phyloP scores from a whole-genome alignment of 1,140 invertebrate genomes.

The Chionoecetes opilio region DNA sequence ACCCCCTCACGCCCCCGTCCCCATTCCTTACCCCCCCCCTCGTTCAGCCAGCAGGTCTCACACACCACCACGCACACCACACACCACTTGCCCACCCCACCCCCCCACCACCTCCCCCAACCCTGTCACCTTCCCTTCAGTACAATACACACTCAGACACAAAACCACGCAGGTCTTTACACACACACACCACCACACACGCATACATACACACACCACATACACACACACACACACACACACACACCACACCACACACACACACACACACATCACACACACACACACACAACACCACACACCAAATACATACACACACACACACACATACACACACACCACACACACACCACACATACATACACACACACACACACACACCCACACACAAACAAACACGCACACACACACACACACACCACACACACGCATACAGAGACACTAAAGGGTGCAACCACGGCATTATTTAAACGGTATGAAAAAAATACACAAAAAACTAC shows the following conservation, averaged over 20 bases:
- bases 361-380: no score
- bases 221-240: neutral
- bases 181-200: neutral
- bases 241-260: neutral
- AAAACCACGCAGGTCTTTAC: no score
- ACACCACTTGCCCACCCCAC: no score
- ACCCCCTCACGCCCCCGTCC: no score
- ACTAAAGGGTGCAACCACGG: neutral
- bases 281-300: conserved; percentile 22
- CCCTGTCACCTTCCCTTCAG: no score
- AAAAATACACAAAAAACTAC: no score
- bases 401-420: conserved; percentile 15
- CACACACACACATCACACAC: neutral
- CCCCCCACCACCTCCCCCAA: no score
- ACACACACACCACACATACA: neutral
- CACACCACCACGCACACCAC: no score
- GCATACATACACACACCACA: neutral
- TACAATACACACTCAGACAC: no score
- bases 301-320: neutral
- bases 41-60: no score
- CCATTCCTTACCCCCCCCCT: no score
- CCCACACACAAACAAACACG: neutral
- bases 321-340: neutral
- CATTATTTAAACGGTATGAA: no score
- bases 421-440: neutral